These are phyloP conservation scores for Tachyglossus aculeatus DNA, from an alignment of 2,797 vertebrate genomes.

Conservation along the genomic window DNA sequence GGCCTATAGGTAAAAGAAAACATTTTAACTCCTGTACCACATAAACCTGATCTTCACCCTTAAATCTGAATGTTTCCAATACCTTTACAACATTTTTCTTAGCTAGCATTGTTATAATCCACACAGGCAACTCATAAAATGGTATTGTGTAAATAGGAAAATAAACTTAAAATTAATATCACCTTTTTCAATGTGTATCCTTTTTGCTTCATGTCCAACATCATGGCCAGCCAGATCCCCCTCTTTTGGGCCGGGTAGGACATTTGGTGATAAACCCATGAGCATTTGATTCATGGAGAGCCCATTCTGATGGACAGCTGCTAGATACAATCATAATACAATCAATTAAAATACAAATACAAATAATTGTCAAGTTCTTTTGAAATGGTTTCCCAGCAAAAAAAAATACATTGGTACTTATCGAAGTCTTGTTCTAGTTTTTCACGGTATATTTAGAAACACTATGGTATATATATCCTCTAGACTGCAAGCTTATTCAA, in stretches of 20 bases:
- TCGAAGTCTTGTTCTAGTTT: not conserved
- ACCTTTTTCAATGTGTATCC: slow-evolving; percentile 98
- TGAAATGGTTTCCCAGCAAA: not conserved
- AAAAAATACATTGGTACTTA: not conserved
- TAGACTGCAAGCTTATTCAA: too few species aligned
- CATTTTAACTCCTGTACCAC: not conserved
- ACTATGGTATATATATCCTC: not conserved
- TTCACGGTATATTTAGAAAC: not conserved
- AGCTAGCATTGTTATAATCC: not conserved
- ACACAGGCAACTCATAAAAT: not conserved
- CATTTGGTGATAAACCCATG: slow-evolving; percentile 94
- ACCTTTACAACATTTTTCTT: not conserved
- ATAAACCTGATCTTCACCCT: not conserved
- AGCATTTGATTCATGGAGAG: slow-evolving; percentile 97
- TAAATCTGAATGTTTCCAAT: not conserved
- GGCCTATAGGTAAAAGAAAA: not conserved
- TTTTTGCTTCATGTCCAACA: slow-evolving; percentile 91
- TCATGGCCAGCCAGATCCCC: slow-evolving; percentile 96
- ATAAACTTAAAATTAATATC: slow-evolving; percentile 40
- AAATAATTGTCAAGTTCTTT: too few species aligned
- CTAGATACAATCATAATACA: slow-evolving; percentile 36
- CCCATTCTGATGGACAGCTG: slow-evolving; percentile 96
- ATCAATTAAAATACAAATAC: not conserved
- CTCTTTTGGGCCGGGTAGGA: slow-evolving; percentile 94
- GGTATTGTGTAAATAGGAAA: slow-evolving; percentile 11